Evolutionary conservation across 2,797 vertebrate species (phyloP).

Genomic region (Sciurus carolinensis): DNA sequence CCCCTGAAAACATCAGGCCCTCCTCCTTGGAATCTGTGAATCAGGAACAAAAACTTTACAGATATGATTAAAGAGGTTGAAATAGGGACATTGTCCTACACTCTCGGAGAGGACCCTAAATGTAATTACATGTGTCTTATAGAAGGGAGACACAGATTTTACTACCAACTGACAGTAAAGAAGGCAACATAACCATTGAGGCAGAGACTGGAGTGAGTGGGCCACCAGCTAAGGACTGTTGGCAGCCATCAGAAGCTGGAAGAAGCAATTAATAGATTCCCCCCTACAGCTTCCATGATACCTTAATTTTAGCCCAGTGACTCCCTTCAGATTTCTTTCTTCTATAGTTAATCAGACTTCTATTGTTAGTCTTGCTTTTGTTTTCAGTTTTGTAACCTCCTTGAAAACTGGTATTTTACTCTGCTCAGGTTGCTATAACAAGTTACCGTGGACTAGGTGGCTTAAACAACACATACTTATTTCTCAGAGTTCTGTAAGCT

Average conservation of each 20-base stretch:
- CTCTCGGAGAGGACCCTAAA: background rate
- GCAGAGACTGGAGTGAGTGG: background rate
- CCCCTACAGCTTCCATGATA: background rate
- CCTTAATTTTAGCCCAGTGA: background rate
- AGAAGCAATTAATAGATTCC: background rate
- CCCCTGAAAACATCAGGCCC: background rate
- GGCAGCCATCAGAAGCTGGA: background rate
- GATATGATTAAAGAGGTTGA: background rate
- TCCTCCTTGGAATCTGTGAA: background rate
- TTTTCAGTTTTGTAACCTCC: background rate
- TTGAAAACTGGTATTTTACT: background rate
- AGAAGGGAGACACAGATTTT: background rate
- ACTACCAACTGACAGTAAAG: background rate
- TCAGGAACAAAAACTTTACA: background rate
- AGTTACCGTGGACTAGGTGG: background rate
- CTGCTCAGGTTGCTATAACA: background rate
- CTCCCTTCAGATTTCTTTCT: background rate
- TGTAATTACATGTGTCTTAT: background rate
- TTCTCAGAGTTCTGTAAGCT: background rate
- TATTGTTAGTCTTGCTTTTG: background rate
- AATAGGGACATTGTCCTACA: background rate
- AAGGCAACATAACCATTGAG: background rate
- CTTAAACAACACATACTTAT: background rate
- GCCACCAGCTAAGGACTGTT: background rate
- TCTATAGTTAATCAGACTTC: background rate